Evolutionary conservation across 1,140 invertebrate species (phyloP).

Genomic region (Archivesica marissinica): DNA sequence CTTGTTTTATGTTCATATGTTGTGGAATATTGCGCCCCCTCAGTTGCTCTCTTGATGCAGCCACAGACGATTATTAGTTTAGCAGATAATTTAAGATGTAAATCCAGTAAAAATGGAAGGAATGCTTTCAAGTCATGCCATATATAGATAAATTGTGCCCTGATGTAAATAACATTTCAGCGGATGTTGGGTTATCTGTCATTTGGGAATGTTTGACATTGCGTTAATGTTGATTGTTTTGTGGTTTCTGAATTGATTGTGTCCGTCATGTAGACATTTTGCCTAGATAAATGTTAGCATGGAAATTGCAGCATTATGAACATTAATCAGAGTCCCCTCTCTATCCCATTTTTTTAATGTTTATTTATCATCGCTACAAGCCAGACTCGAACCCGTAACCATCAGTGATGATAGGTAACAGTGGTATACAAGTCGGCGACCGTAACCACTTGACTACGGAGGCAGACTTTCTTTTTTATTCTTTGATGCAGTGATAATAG

Average conservation of each 20-base stretch:
- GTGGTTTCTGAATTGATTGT: neutral
- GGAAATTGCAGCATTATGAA: too few species aligned
- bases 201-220: slow-evolving; percentile 14
- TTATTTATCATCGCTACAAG: too few species aligned
- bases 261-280: neutral
- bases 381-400: too few species aligned
- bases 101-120: neutral
- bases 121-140: slow-evolving; percentile 29
- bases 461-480: too few species aligned
- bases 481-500: too few species aligned
- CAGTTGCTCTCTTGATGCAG: neutral
- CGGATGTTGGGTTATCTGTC: slow-evolving; percentile 10
- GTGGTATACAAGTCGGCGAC: too few species aligned
- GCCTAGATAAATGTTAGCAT: neutral
- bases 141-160: slow-evolving; percentile 16
- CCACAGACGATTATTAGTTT: neutral
- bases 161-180: slow-evolving; percentile 4
- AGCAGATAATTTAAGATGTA: slow-evolving; percentile 2
- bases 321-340: too few species aligned
- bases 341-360: too few species aligned
- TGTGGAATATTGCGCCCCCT: neutral
- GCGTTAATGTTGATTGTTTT: neutral
- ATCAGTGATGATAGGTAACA: too few species aligned
- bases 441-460: too few species aligned
- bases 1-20: too few species aligned